Evolutionary conservation across 1,140 invertebrate genomes (phyloP), one percentile per base, ranked within the genome.

Genomic region (Drosophila fuyamai): DNA sequence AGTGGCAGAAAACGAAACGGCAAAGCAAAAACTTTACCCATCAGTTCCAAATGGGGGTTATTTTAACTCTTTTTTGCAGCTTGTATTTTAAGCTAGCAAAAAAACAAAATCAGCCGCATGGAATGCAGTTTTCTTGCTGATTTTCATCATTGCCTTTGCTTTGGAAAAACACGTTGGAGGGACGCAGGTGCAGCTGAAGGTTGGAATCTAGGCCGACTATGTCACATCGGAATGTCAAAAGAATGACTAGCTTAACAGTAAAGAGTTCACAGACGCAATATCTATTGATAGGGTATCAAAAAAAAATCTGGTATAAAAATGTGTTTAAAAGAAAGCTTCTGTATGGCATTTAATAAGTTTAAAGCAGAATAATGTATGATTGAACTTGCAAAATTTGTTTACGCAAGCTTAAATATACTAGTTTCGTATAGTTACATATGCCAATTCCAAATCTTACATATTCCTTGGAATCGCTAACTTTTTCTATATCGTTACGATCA

Each of bases 181-280:
- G 46, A 50, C 68, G 48, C 57, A 74, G 29, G 41, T 73, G 57
- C 71, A 76, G 74, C 72, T 58, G 61, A 54, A 44, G 46, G 41
- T 14, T 36, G 60, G 38, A 55, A 76, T 76, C 72, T 76, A 58
- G 72, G 72, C 54, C 60, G 67, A 70, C 18, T 36, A 74, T 55
- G 75, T 61, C 78, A 62, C 44, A 65, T 54, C 67, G 61, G 74
- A 81, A 86, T 85, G 77, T 51, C 79, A 79, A 47, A 40, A 58
- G 82, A 72, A 62, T 76, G 71, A 63, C 51, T 61, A 79, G 65
- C 74, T 44, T 58, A 62, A 60, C 38, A 48, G 43, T 44, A 58
- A 7, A 7, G 13, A 51, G 35, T 12, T 70, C 50, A 29, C 40
- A 41, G 44, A 23, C 48, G 43, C 43, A 40, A 61, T 36, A 38